Base-by-base conservation (phyloP, 1,140 invertebrate genomes). In the Drosophila littoralis region DNA sequence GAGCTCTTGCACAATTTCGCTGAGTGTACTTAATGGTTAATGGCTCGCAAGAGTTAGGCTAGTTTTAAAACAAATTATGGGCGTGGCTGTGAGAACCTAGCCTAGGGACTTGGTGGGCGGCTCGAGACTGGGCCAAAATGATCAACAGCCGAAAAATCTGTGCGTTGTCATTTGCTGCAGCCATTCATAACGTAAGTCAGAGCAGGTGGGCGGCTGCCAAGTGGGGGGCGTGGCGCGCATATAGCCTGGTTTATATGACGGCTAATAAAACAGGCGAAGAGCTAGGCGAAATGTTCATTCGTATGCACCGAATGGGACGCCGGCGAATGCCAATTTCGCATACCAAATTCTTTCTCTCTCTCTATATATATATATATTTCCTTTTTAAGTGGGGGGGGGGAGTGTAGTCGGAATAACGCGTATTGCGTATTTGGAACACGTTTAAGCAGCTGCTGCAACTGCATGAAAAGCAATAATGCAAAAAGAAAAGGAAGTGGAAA, bases 371-470 rank as follows among this genome's bases (percentile, higher is more conserved):
- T 7, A 57, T 38, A 40, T 58, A 28, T 5, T 5, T 28, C 4
- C 4, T 28, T 28, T 59, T 46, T 36, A 9, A 8, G 43, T 9
- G 22, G 7, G 10, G 12, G 6, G n/a, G 1, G 50, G 52, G 35
- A 22, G 22, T 2, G 12, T 36, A 38, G 9, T 9, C 12, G 28
- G 2, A 28, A 1, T 38, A 13, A 33, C 22, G 79, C 66, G 72
- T 69, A 86, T 86, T 86, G 82, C 83, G 82, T 86, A 86, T 86
- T 88, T 88, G 82, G 75, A 86, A 86, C 82, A 86, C 82, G 82
- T 86, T 88, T 82, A 86, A 79, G 79, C 83, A 86, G 81, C 65
- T 75, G 81, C 82, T 86, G 82, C 67, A 86, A 75, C 66, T 86
- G 83, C 83, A 86, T 88, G 59, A 59, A 36, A 69, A 65, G 75